phyloP scores from a whole-genome alignment of 1,140 invertebrate species.

The Zaprionus taronus region DNA sequence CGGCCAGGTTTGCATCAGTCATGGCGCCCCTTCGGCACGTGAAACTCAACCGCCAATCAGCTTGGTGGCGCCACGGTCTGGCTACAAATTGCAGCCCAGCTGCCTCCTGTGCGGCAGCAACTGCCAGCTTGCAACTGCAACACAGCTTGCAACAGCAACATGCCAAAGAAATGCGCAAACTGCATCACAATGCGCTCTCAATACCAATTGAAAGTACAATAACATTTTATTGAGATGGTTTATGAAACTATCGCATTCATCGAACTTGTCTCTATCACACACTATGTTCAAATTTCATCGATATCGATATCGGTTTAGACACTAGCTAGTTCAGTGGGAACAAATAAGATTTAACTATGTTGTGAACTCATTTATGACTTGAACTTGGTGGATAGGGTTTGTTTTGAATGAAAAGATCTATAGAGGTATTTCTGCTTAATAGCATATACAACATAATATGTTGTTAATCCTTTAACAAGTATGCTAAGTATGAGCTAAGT shows the following conservation, averaged over 20 bases:
- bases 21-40: constrained; percentile 23
- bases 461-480: no score
- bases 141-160: constrained; percentile 5
- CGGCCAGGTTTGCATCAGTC: constrained; percentile 29
- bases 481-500: not conserved
- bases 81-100: constrained; percentile 24
- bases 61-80: constrained; percentile 31
- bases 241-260: not conserved
- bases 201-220: constrained; percentile 9
- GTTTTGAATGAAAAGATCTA: no score
- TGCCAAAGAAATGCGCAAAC: constrained; percentile 32
- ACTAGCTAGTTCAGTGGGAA: not conserved
- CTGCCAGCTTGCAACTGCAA: constrained; percentile 2
- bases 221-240: not conserved
- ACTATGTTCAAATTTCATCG: not conserved
- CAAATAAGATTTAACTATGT: not conserved
- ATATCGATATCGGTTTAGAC: not conserved
- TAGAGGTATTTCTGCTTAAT: no score
- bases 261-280: not conserved
- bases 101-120: constrained; percentile 10
- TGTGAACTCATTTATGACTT: not conserved
- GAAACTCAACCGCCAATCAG: constrained; percentile 29
- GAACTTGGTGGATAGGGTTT: no score
- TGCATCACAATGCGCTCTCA: constrained; percentile 31
- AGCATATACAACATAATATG: no score